These are phyloP conservation scores for Formica aserva DNA, from an alignment of 2,888 invertebrate genomes.

Conservation along the genomic window DNA sequence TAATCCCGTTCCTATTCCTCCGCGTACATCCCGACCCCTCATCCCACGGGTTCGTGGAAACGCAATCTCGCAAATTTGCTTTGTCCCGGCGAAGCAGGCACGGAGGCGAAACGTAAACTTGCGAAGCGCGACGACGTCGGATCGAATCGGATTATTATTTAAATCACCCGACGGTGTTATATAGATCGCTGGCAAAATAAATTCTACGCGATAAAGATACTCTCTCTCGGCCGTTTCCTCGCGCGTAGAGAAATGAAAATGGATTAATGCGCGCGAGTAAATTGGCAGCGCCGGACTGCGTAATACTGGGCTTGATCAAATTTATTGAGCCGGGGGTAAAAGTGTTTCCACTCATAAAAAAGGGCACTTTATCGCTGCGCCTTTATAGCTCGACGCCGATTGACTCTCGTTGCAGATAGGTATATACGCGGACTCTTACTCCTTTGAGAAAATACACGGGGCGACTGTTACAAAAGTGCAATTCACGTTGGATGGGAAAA, in stretches of 20 bases:
- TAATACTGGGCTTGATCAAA: constrained; percentile 20
- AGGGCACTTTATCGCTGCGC: background rate
- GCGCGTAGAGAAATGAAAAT: constrained; percentile 19
- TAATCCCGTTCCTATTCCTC: constrained; percentile 55
- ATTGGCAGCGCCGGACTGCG: constrained; percentile 12
- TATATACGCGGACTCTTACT: background rate
- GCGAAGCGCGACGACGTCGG: constrained; percentile 65
- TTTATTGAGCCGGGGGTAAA: constrained; percentile 24
- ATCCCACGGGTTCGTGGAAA: constrained; percentile 74
- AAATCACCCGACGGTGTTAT: constrained; percentile 69
- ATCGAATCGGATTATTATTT: constrained; percentile 74
- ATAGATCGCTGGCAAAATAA: constrained; percentile 65
- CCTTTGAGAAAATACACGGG: constrained; percentile 7
- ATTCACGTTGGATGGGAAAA: constrained; percentile 21
- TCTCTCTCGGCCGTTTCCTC: background rate
- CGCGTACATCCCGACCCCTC: constrained; percentile 62
- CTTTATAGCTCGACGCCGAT: constrained; percentile 2
- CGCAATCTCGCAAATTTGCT: constrained; percentile 81
- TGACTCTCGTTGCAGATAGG: background rate
- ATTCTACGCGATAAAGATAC: constrained; percentile 54
- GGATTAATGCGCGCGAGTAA: constrained; percentile 38
- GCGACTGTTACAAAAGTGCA: background rate
- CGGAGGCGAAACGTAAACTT: constrained; percentile 60
- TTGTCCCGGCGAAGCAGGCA: constrained; percentile 68
- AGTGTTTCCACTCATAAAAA: constrained; percentile 12